Evolutionary conservation across 2,797 vertebrate species (phyloP).

Genomic region (Sebastes nivosus): DNA sequence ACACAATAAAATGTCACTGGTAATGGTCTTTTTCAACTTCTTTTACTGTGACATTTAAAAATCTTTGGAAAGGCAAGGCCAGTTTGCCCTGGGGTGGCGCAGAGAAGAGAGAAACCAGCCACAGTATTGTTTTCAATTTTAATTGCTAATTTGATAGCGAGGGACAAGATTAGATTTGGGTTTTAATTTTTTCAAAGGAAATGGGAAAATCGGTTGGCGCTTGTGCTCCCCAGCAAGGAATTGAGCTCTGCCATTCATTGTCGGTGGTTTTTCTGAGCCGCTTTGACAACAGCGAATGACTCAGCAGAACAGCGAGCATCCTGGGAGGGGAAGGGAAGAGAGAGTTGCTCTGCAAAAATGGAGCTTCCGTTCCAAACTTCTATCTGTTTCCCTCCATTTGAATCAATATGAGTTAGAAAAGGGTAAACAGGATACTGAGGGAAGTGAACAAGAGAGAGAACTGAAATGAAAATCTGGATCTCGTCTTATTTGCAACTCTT

Average conservation of each 20-base stretch:
- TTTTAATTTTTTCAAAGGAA: slow-evolving; percentile 59
- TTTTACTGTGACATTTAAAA: slow-evolving; percentile 83
- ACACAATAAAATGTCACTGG: slow-evolving; percentile 82
- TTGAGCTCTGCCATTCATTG: slow-evolving; percentile 28
- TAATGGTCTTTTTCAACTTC: slow-evolving; percentile 80
- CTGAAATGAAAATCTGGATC: background rate
- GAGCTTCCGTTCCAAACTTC: slow-evolving; percentile 2
- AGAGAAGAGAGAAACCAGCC: slow-evolving; percentile 53
- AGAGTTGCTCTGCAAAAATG: background rate
- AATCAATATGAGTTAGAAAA: slow-evolving; percentile 33
- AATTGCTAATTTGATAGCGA: slow-evolving; percentile 75
- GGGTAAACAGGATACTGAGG: background rate
- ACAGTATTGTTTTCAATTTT: slow-evolving; percentile 70
- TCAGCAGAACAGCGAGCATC: slow-evolving; percentile 46
- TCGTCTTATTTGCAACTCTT: slow-evolving; percentile 10
- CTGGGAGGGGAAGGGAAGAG: background rate
- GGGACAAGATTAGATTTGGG: slow-evolving; percentile 72
- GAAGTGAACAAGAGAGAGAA: background rate
- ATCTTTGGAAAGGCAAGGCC: slow-evolving; percentile 70
- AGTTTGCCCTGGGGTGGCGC: slow-evolving; percentile 57
- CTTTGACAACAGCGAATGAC: slow-evolving; percentile 41
- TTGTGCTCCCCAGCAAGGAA: slow-evolving; percentile 25
- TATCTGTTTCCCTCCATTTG: slow-evolving; percentile 4
- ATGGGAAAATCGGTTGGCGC: slow-evolving; percentile 21
- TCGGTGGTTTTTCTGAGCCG: slow-evolving; percentile 45